These are phyloP conservation scores for Lepisosteus osseus DNA, from an alignment of 2,113 vertebrate species.

Conservation along the genomic window DNA sequence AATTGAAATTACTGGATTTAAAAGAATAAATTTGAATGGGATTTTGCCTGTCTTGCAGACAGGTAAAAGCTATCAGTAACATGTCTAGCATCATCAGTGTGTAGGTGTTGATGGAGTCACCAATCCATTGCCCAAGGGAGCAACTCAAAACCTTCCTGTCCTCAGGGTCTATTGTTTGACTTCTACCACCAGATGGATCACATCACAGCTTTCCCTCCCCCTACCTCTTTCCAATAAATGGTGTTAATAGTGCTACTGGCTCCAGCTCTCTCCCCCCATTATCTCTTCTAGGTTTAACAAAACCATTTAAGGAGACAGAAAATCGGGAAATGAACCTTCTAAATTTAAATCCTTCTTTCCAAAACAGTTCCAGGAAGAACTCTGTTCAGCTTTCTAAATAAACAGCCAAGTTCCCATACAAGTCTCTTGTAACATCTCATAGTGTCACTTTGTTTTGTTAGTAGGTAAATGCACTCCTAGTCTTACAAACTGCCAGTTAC, in stretches of 20 bases:
- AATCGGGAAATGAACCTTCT: no score
- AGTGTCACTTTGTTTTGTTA: no score
- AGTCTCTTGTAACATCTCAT: no score
- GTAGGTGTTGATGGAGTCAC: constrained; percentile 61
- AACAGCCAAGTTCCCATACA: no score
- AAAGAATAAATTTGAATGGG: no score
- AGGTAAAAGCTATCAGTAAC: constrained; percentile 33
- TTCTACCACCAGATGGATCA: constrained; percentile 24
- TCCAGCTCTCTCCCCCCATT: background rate
- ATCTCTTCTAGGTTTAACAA: background rate
- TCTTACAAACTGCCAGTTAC: no score
- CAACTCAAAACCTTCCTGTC: constrained; percentile 31
- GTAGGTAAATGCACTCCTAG: no score
- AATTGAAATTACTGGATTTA: no score
- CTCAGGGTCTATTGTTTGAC: constrained; percentile 27
- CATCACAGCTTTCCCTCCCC: constrained; percentile 15
- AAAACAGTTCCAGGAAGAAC: background rate
- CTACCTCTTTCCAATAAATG: constrained; percentile 14
- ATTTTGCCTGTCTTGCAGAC: no score
- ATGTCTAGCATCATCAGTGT: constrained; percentile 34
- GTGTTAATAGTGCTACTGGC: constrained; percentile 18
- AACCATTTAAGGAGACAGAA: constrained; percentile 1
- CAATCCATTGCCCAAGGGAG: constrained; percentile 37
- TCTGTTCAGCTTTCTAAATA: no score
- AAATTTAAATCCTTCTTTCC: background rate